phyloP scores from a whole-genome alignment of 2,797 vertebrate genomes.

The Vireo griseus region DNA sequence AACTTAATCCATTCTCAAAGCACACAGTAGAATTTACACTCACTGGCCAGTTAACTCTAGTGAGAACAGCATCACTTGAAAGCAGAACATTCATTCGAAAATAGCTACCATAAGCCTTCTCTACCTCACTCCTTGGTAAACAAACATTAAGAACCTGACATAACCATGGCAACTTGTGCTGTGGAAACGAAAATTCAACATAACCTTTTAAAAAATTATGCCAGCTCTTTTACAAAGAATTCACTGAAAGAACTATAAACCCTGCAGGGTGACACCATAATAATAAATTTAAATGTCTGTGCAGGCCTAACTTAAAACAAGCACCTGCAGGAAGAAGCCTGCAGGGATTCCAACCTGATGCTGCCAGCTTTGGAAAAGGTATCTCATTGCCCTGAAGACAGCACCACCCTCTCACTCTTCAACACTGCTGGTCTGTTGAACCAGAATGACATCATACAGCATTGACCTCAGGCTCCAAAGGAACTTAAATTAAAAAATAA shows the following conservation, averaged over 20 bases:
- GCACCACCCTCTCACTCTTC: background rate
- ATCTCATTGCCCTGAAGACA: background rate
- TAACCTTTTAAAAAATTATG: background rate
- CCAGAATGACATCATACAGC: background rate
- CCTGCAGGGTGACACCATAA: background rate
- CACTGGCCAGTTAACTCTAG: background rate
- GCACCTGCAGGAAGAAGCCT: conserved; percentile 31
- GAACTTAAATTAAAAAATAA: background rate
- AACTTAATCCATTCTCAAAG: background rate
- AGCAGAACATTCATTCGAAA: background rate
- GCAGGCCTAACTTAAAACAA: conserved; percentile 17
- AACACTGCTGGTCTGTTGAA: background rate
- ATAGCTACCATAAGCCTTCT: background rate
- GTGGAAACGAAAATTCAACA: conserved; percentile 21
- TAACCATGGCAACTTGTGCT: conserved; percentile 47
- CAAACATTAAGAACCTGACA: conserved; percentile 43
- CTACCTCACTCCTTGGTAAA: conserved; percentile 16
- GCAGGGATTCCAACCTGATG: conserved; percentile 13
- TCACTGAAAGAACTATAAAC: background rate
- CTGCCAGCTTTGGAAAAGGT: background rate
- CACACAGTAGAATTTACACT: background rate
- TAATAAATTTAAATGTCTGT: conserved; percentile 33
- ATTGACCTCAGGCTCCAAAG: background rate
- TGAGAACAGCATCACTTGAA: background rate
- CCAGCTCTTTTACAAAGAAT: conserved; percentile 15